These are phyloP conservation scores for Kryptolebias ocellatus DNA, from an alignment of 2,797 vertebrate genomes.

Conservation along the genomic window DNA sequence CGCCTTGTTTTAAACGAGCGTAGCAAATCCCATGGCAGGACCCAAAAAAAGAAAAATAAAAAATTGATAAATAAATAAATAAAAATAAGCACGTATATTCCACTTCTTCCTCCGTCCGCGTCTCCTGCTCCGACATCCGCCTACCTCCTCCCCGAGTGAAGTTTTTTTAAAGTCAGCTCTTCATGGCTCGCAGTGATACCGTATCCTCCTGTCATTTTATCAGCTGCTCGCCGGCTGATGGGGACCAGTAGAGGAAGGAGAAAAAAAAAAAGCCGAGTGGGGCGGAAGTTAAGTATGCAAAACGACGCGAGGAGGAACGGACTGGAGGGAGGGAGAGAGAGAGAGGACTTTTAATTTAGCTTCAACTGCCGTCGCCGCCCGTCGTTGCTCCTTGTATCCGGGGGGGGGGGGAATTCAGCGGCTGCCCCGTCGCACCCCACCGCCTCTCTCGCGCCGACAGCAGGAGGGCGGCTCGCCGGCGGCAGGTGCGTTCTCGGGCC, in stretches of 20 bases:
- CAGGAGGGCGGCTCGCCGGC: neutral
- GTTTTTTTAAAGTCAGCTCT: constrained; percentile 58
- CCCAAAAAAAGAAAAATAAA: too few relatives aligned
- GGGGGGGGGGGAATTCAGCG: neutral
- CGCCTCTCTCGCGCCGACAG: neutral
- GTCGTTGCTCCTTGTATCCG: constrained; percentile 7
- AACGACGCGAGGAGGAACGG: constrained; percentile 53
- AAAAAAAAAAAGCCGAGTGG: constrained; percentile 35
- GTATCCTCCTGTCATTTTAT: constrained; percentile 53
- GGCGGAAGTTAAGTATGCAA: constrained; percentile 83
- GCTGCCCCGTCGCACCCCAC: neutral
- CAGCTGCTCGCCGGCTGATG: constrained; percentile 70
- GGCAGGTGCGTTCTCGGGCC: neutral
- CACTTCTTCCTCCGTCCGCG: constrained; percentile 12
- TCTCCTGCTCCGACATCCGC: constrained; percentile 47
- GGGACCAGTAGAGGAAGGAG: constrained; percentile 38
- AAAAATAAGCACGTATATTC: constrained; percentile 14
- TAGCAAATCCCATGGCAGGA: constrained; percentile 70
- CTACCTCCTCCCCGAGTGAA: constrained; percentile 42
- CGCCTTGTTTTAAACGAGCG: constrained; percentile 69
- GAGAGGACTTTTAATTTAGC: constrained; percentile 13
- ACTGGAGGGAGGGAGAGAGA: neutral
- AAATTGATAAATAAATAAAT: constrained; percentile 35
- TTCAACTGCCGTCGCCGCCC: neutral
- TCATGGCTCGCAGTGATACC: constrained; percentile 46